These are phyloP conservation scores for Drosophila lowei DNA, from an alignment of 1,140 invertebrate species.

Conservation along the genomic window DNA sequence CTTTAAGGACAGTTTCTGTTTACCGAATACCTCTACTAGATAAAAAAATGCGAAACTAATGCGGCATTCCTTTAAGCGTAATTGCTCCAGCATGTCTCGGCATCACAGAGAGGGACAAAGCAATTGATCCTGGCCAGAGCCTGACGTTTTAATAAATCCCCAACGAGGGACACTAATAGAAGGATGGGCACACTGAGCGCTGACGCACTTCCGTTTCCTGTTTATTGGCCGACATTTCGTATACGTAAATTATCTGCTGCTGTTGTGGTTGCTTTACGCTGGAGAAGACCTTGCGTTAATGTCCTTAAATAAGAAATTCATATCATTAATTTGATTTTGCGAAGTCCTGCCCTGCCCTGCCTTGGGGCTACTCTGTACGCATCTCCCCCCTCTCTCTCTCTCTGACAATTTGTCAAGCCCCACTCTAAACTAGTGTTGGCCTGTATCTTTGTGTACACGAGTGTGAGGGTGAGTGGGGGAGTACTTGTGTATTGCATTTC, in stretches of 20 bases:
- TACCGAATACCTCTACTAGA: slow-evolving; percentile 46
- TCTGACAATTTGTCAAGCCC: slow-evolving; percentile 47
- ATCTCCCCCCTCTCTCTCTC: neutral
- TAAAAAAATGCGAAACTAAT: slow-evolving; percentile 75
- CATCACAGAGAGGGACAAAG: slow-evolving; percentile 11
- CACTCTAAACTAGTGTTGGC: slow-evolving; percentile 1
- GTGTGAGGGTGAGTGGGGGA: neutral
- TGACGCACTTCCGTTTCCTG: slow-evolving; percentile 74
- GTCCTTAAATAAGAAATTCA: slow-evolving; percentile 70
- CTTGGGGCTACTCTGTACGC: neutral
- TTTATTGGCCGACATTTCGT: slow-evolving; percentile 45
- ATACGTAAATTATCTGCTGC: slow-evolving; percentile 30
- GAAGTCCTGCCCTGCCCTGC: neutral
- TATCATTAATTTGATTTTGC: slow-evolving; percentile 74
- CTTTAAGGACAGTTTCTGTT: slow-evolving; percentile 64
- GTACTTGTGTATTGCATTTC: slow-evolving; percentile 44
- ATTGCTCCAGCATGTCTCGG: slow-evolving; percentile 37
- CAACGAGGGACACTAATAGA: too few relatives aligned
- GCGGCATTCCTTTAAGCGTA: slow-evolving; percentile 63
- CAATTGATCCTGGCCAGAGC: slow-evolving; percentile 54
- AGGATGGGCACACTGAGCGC: slow-evolving; percentile 27
- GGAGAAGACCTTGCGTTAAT: slow-evolving; percentile 48
- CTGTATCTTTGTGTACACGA: too few relatives aligned
- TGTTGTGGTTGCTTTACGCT: slow-evolving; percentile 7
- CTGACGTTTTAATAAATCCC: slow-evolving; percentile 73